These are phyloP conservation scores for Pollimyrus isidori DNA, from an alignment of 2,113 vertebrate genomes.

Conservation along the genomic window DNA sequence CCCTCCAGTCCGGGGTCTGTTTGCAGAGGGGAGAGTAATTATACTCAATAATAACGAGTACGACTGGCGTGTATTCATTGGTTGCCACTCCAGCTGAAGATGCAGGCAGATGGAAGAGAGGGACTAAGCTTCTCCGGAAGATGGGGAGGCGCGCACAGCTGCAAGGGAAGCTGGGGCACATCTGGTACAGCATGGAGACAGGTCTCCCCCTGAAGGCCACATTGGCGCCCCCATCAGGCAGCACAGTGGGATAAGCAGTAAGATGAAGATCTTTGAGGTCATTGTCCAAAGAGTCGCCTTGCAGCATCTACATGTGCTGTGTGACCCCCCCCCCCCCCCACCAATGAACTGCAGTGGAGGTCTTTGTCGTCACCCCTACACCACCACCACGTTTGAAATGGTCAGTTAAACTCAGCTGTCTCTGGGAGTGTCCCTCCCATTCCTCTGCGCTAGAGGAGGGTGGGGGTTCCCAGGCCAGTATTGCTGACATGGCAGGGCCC, in stretches of 20 bases:
- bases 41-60: background rate
- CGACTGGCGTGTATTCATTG: background rate
- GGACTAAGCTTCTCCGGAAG: background rate
- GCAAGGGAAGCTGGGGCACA: background rate
- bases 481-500: background rate
- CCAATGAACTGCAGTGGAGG: slow-evolving; percentile 26
- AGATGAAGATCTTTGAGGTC: background rate
- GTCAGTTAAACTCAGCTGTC: slow-evolving; percentile 16
- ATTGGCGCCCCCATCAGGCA: background rate
- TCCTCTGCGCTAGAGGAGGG: no score
- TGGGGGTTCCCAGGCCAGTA: background rate
- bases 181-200: background rate
- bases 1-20: background rate
- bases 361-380: slow-evolving; percentile 20
- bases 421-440: background rate
- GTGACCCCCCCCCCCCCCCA: slow-evolving; percentile 10
- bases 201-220: background rate
- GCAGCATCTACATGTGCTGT: background rate
- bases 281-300: background rate
- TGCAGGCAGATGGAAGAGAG: background rate
- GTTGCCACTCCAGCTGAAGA: background rate
- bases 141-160: background rate
- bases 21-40: background rate
- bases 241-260: background rate
- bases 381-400: slow-evolving; percentile 26